Base-by-base conservation (phyloP, 1,140 invertebrate genomes). In the Oryzaephilus surinamensis region DNA sequence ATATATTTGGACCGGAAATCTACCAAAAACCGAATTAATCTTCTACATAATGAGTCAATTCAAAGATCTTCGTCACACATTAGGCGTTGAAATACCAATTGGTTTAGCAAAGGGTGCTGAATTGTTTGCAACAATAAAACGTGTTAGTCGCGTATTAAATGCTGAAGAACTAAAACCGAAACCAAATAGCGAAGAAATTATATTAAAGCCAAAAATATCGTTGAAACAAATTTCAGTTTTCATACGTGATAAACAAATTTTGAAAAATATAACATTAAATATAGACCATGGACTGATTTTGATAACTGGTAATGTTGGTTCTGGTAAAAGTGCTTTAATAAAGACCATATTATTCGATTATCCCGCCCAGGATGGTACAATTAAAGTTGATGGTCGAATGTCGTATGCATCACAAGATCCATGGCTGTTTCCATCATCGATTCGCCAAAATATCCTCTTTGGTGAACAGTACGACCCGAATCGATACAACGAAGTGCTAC, bases 401-500 rank as follows among this genome's bases (percentile, higher is more conserved):
- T 76, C 81, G 6, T 91, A 87, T 58, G 75, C 80, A 1, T 74
- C 81, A 13, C 83, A 88, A 58, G 77, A 84, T 43, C 69, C 82
- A 0, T 88, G 83, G 84, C 65, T 86, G 0, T 76, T 76, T 51
- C 71, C 75, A 0, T 76, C 66, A 2, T 68, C 55, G 17, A 44
- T 62, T 7, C 42, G 66, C 38, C 70, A 79, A 44, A 81, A 81
- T 55, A 76, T 81, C 35, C 41, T 77, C 0, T 78, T 80, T 59
- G 75, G 74, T 3, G 33, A 45, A 36, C n/a, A 30, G n/a, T 45
- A 45, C 24, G 42, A 58, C 26, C 33, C 38, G 21, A 50, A 69
- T 6, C 69, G 71, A 26, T 87, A 85, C 52, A 65, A 69, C 35
- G 68, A 72, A 58, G 73, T 82, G 2, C 56, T 71, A 10, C 60